Evolutionary conservation across 1,140 invertebrate genomes (phyloP), one percentile per base, ranked within the genome.

Genomic region (Drosophila mayri): DNA sequence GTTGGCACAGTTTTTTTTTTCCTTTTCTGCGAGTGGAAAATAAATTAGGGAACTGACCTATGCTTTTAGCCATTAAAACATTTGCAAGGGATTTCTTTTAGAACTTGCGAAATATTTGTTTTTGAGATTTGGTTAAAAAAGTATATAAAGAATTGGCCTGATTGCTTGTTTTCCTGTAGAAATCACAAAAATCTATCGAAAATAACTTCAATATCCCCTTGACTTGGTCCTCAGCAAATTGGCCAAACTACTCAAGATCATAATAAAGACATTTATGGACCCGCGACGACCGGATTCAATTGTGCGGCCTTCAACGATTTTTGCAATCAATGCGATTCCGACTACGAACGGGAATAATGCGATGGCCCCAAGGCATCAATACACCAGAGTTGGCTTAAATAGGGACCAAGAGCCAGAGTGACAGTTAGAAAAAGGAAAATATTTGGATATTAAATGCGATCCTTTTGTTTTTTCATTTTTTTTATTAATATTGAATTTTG

Each of bases 221-320:
- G 65, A 18, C 6, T 44, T 40, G 61, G 22, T 32, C 14, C 57
- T 12, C 63, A 68, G 57, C 50, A 86, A 85, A 85, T 85, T 86
- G 82, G 74, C 65, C 37, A 58, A 64, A 55, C 68, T 76, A 85
- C 64, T 86, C 76, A 84, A 55, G 67, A 76, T 76, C 67, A 83
- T 83, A 86, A 86, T 87, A 79, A 88, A 88, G 83, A 83, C 84
- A 86, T 87, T 87, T 83, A 87, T 87, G 76, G 67, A 49, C 64
- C 76, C 65, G 67, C 41, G 59, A 72, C 41, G 59, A 72, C 43
- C 37, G 67, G 68, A 83, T 79, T 79, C 80, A 82, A 82, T 83
- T 83, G 80, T 83, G 80, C 76, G 80, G 71, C 76, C 70, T 63
- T 75, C 81, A 76, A 85, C 68, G 57, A 79, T 81, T 81, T 71